phyloP scores from a whole-genome alignment of 2,888 invertebrate genomes.

The Cephonodes hylas region DNA sequence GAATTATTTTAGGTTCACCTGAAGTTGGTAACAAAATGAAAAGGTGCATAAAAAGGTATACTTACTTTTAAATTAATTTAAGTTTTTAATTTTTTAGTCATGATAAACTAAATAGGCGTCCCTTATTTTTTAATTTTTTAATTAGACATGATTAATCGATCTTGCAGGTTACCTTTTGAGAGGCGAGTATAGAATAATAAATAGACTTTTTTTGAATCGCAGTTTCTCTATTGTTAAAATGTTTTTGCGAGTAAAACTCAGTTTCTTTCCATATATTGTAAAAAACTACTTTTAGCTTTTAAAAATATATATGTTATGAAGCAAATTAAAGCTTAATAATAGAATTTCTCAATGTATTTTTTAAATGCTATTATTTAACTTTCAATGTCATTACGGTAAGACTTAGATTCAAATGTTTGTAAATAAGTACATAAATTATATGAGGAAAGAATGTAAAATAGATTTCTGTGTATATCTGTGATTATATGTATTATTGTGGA shows the following conservation, averaged over 20 bases:
- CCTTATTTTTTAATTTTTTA: too few relatives aligned
- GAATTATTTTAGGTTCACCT: too few relatives aligned
- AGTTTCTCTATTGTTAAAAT: neutral
- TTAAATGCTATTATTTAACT: neutral
- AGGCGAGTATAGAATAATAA: neutral
- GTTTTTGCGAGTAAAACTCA: neutral
- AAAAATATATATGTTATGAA: neutral
- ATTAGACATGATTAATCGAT: too few relatives aligned
- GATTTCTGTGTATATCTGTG: slow-evolving; percentile 24
- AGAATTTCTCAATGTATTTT: neutral
- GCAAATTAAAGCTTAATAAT: neutral
- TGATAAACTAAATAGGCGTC: too few relatives aligned
- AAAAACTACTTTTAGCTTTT: neutral
- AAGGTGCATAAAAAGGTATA: too few relatives aligned
- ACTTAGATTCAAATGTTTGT: neutral
- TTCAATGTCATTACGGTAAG: neutral
- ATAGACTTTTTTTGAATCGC: neutral
- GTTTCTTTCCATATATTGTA: neutral
- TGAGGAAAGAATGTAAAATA: slow-evolving; percentile 16
- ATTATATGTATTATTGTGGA: neutral
- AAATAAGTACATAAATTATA: slow-evolving; percentile 16
- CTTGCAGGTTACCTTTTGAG: too few relatives aligned
- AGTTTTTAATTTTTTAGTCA: too few relatives aligned
- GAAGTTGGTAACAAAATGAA: too few relatives aligned
- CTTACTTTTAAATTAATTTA: too few relatives aligned